Evolutionary conservation across 2,113 vertebrate species (phyloP), one percentile per base, ranked within the genome.

Genomic region (Laticauda laticaudata): DNA sequence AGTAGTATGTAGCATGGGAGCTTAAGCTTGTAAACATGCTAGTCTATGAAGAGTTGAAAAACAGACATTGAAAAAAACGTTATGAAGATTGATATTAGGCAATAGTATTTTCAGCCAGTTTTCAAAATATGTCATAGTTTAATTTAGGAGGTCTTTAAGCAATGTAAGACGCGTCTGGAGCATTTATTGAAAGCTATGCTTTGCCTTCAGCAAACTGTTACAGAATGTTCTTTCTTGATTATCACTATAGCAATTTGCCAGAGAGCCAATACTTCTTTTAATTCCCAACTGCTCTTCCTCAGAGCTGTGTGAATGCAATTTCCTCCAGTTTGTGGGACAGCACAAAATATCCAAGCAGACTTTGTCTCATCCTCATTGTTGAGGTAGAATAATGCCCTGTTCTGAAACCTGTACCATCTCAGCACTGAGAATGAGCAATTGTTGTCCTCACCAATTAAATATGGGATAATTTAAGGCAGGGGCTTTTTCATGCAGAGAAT

Each of bases 161-260:
- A 53, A 81, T 55, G 51, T 81, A n/a, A 85, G 69, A 43, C 7
- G 54, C 34, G 4, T 23, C 29, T 23, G 18, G 59, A 90, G 48
- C 24, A 14, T 51, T n/a, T 90, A 56, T 56, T 34, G 69, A 85
- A 53, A 81, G 12, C 10, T 55, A 29, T 57, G 29, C 93, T 93
- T 92, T n/a, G 95, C 93, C 92, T 96, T 95, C 96, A 69, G 94
- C 75, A 95, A 95, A 1, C 24, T 90, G 94, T 48, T 56, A 54
- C 93, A 93, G 69, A 10, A 51, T 94, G 93, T 20, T 59, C 90
- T 5, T 93, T 94, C 90, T 96, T 96, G 61, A 87, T 93, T 75
- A 20, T 1, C 81, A 56, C 95, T 95, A 95, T 95, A 93, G 55
- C 94, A 81, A 81, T 81, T 81, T 81, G 34, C 75, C 75, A 43